Evolutionary conservation across 1,140 invertebrate genomes (phyloP).

Genomic region (Drosophila ananassae): DNA sequence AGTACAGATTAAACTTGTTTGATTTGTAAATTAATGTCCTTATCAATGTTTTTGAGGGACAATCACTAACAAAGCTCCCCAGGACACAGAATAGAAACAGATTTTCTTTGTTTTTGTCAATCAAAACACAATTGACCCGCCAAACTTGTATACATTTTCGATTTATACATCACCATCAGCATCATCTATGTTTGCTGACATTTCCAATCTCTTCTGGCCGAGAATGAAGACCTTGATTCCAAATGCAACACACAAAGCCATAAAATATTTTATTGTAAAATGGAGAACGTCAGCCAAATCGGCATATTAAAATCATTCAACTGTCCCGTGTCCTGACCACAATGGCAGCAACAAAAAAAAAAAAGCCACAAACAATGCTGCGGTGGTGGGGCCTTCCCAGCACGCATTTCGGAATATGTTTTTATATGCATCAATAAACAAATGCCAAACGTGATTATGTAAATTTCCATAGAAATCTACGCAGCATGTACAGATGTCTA

Average conservation of each 20-base stretch:
- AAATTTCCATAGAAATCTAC: slow-evolving; percentile 75
- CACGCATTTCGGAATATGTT: slow-evolving; percentile 63
- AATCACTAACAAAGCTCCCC: not conserved
- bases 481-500: slow-evolving; percentile 39
- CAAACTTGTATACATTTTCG: slow-evolving; percentile 49
- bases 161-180: slow-evolving; percentile 43
- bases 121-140: slow-evolving; percentile 36
- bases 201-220: slow-evolving; percentile 1
- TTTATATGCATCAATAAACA: slow-evolving; percentile 80
- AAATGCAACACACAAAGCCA: slow-evolving; percentile 74
- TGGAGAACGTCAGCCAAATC: slow-evolving; percentile 52
- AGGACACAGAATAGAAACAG: not conserved
- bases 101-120: slow-evolving; percentile 23
- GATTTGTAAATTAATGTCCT: not conserved
- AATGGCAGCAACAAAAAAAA: slow-evolving; percentile 9
- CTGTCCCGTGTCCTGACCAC: slow-evolving; percentile 61
- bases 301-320: slow-evolving; percentile 74
- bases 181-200: slow-evolving; percentile 21
- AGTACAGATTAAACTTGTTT: not conserved
- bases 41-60: not conserved
- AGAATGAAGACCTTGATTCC: slow-evolving; percentile 57
- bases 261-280: slow-evolving; percentile 73
- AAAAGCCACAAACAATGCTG: slow-evolving; percentile 9
- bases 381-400: not conserved
- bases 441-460: slow-evolving; percentile 82